Evolutionary conservation across 37 sponge, comb jelly and placozoan genomes (phyloP), one percentile per base, ranked within the genome.

Genomic region (Hormiphora californensis): DNA sequence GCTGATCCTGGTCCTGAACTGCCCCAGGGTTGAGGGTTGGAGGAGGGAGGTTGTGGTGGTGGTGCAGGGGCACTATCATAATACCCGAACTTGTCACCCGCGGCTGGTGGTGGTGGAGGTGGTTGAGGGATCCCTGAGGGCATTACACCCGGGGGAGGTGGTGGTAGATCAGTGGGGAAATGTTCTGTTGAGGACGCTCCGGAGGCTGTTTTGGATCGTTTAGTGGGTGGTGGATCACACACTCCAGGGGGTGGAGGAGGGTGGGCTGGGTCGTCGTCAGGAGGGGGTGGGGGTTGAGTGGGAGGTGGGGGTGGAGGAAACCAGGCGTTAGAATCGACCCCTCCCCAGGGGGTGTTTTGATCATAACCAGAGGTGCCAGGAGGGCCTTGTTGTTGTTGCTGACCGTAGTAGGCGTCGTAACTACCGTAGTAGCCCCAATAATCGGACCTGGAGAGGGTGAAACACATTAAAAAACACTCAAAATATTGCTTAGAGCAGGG

Each of bases 151-250:
- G 81, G 81, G 3, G 81, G 81, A 11, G 81, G 81, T 9, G 81
- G 81, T 4, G 81, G 81, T 28, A 73, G 44, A 30, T 73, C 81
- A 19, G 46, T 73, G 27, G 81, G 81, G 46, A 73, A 46, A 11
- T 8, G 12, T 9, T 27, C 23, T 0, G 81, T 21, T 43, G 35
- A 46, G n/a, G 9, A n/a, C n/a, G n/a, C n/a, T n/a, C n/a, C 27
- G 81, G 81, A 73, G 21, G 81, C n/a, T 22, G 81, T 73, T 40
- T 73, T 73, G 11, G 81, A 4, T 23, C 81, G 81, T 41, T 73
- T 73, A n/a, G 81, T 22, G 5, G 32, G 21, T 22, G 81, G 81
- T 40, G 40, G 81, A 5, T 23, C 61, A 15, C 30, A 5, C 3
- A 43, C 81, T 0, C 46, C 21, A 30, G 81, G 81, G 5, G 46